A percentile compares a stretch with the other conserved stretches of the same genome.
Conservation (phyloP, 2,113 vertebrate genomes). For the Xenopus borealis region DNA sequence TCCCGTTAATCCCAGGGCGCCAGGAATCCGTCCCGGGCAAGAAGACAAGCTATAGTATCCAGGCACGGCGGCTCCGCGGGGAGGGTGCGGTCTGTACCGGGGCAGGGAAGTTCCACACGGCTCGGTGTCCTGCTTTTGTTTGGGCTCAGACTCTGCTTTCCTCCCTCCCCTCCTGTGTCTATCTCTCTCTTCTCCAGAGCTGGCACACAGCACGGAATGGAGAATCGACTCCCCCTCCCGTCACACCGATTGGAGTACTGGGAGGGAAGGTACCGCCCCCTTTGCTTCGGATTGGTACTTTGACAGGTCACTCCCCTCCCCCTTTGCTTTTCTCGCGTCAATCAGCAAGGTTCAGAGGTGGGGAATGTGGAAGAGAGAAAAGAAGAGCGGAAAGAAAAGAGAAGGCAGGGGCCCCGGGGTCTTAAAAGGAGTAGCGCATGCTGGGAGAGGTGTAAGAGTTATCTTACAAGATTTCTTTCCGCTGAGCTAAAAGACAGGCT, state of each 20-base stretch:
- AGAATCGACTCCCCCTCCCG: slow-evolving; percentile 2
- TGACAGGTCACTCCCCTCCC: slow-evolving; percentile 19
- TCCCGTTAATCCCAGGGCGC: slow-evolving; percentile 34
- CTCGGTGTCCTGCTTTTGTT: slow-evolving; percentile 43
- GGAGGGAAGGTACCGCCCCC: neutral
- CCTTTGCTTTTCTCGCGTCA: slow-evolving; percentile 20
- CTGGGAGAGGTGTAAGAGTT: too few species aligned
- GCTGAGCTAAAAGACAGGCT: too few species aligned
- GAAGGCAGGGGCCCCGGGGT: neutral
- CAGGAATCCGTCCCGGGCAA: slow-evolving; percentile 25
- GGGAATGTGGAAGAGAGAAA: slow-evolving; percentile 26
- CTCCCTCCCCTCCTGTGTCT: slow-evolving; percentile 31
- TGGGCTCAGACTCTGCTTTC: slow-evolving; percentile 32
- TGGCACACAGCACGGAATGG: slow-evolving; percentile 43
- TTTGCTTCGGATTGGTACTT: neutral
- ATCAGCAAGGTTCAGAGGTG: slow-evolving; percentile 39
- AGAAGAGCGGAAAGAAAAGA: neutral
- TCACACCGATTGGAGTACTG: neutral
- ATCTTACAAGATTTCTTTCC: too few species aligned
- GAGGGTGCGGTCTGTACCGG: slow-evolving; percentile 1
- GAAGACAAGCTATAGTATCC: slow-evolving; percentile 36
- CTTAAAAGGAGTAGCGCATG: slow-evolving; percentile 8
- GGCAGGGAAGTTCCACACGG: neutral
- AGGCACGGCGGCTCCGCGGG: fast-evolving
- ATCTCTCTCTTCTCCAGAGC: slow-evolving; percentile 30